A percentile compares a stretch with the other conserved stretches of the same genome.
Conservation (phyloP, 2,888 invertebrate species). For the Chrysomela aeneicollis region DNA sequence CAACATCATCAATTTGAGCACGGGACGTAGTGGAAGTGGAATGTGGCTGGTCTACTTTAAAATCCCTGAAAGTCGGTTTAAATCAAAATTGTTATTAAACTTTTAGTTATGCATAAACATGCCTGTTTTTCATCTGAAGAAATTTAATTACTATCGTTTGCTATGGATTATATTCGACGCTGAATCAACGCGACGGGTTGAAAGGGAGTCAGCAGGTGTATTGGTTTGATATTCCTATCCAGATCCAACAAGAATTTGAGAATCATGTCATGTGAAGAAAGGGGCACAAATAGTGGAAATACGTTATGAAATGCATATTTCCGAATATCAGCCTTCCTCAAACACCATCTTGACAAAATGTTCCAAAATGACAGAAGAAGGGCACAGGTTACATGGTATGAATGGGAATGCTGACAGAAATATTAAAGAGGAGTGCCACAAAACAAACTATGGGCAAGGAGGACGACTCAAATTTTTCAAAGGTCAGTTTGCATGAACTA, state of each 20-base stretch:
- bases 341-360: conserved; percentile 76
- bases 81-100: conserved; percentile 41
- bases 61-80: conserved; percentile 46
- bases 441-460: conserved; percentile 65
- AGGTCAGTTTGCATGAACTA: conserved; percentile 60
- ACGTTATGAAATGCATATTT: conserved; percentile 73
- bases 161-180: conserved; percentile 49
- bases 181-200: conserved; percentile 51
- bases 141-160: conserved; percentile 41
- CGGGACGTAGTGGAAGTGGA: conserved; percentile 48
- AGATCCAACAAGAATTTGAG: conserved; percentile 42
- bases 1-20: conserved; percentile 59
- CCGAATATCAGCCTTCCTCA: conserved; percentile 65
- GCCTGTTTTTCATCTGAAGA: conserved; percentile 39
- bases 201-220: conserved; percentile 59
- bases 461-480: conserved; percentile 84
- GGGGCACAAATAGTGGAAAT: conserved; percentile 62
- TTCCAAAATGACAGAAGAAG: conserved; percentile 72
- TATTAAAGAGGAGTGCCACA: conserved; percentile 62
- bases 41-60: conserved; percentile 40
- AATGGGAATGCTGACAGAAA: conserved; percentile 73
- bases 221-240: conserved; percentile 56
- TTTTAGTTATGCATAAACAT: conserved; percentile 35
- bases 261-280: conserved; percentile 62
- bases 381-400: conserved; percentile 76